A percentile compares a stretch with the other conserved stretches of the same genome.
These are phyloP conservation scores for Paralinhomoeus sp. DNA, from an alignment of 2,888 invertebrate species.

Conservation along the genomic window DNA sequence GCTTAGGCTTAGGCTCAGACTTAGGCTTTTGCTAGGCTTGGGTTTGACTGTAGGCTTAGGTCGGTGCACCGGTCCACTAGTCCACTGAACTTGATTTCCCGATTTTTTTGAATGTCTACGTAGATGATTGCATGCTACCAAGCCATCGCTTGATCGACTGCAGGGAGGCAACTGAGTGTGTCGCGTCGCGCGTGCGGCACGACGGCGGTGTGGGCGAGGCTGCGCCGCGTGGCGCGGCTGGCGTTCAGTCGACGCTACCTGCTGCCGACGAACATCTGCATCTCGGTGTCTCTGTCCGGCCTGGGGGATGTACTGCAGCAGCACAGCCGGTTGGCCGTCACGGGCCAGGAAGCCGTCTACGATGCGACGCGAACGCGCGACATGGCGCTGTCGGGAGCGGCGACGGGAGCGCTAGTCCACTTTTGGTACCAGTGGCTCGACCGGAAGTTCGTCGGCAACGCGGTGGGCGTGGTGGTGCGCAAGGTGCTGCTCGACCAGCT, in stretches of 20 bases:
- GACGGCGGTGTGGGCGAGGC: no score
- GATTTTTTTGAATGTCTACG: no score
- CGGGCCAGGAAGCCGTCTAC: conserved; percentile 31
- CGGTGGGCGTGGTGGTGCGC: conserved; percentile 39
- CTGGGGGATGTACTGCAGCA: conserved; percentile 58
- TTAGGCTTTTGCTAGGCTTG: no score
- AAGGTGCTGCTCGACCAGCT: conserved; percentile 61
- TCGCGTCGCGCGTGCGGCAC: no score
- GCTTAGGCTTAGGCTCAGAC: no score
- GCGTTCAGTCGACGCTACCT: neutral
- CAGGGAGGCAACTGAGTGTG: no score
- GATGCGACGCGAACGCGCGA: conserved; percentile 39
- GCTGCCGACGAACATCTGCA: conserved; percentile 47
- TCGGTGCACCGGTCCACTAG: no score
- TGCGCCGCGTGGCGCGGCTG: neutral
- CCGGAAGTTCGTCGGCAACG: conserved; percentile 43
- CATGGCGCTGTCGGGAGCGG: conserved; percentile 52
- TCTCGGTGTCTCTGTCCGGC: conserved; percentile 51
- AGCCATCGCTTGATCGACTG: no score
- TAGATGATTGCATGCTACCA: no score
- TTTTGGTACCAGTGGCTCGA: conserved; percentile 63
- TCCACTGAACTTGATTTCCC: no score
- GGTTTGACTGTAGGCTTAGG: no score
- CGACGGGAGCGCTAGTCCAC: conserved; percentile 56
- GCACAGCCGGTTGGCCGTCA: conserved; percentile 37